These are phyloP conservation scores for Fulica atra DNA, from an alignment of 2,113 vertebrate species.

Conservation along the genomic window DNA sequence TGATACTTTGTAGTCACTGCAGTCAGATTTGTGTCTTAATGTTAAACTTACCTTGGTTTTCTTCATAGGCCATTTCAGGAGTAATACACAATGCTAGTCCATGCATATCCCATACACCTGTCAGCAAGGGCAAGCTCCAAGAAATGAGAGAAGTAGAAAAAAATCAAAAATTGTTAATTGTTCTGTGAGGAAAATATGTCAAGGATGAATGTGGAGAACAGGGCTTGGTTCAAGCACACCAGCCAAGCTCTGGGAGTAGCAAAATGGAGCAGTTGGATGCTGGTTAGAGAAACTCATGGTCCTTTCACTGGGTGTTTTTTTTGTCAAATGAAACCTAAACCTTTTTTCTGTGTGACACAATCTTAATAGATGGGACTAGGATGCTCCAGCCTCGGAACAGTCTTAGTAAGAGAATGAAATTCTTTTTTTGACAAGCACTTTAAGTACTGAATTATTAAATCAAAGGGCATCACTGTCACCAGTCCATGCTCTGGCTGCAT, in stretches of 20 bases:
- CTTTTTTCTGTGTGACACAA: not conserved
- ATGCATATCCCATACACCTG: not conserved
- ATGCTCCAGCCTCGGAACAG: not conserved
- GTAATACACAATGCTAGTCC: not conserved
- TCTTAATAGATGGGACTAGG: not conserved
- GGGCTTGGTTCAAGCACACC: not conserved
- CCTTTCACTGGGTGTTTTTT: not conserved
- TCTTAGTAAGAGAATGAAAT: not conserved
- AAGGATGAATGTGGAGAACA: not conserved
- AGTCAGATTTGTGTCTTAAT: not conserved
- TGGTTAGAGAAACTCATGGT: not conserved
- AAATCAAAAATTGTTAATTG: not conserved
- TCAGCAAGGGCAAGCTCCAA: not conserved
- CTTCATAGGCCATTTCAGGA: not conserved
- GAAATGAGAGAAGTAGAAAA: not conserved
- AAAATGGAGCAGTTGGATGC: not conserved
- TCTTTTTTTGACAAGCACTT: not conserved
- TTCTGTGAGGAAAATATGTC: not conserved
- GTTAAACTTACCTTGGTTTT: not conserved
- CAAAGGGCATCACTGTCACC: constrained; percentile 10
- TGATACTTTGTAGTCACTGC: not conserved
- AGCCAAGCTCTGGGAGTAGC: not conserved
- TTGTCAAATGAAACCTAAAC: not conserved
- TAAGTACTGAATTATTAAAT: not conserved
- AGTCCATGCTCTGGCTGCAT: not conserved